Base-by-base conservation (phyloP, 2,888 invertebrate species). In the Dolomedes plantarius region DNA sequence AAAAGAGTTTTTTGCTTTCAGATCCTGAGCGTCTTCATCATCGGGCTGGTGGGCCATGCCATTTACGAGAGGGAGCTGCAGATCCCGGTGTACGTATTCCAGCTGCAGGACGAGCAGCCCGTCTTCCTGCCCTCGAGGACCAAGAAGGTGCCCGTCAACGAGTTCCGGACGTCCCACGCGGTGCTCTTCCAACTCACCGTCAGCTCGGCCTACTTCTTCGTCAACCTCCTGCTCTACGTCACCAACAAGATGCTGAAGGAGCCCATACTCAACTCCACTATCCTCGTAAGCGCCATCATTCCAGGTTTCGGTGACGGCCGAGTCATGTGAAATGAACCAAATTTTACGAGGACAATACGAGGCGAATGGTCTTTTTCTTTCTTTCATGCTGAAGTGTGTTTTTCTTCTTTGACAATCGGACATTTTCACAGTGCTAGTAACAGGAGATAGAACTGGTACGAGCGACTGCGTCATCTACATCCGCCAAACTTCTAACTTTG, bases 271-370 rank as follows among this genome's bases (percentile, higher is more conserved):
- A 76, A 83, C 23, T 13, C 27, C 1, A 83, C 72, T 16, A 71
- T 64, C 6, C 19, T 83, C 36, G 83, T 83, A 29, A 77, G 83
- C 29, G n/a, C n/a, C n/a, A n/a, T n/a, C n/a, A n/a, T n/a, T n/a
- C n/a, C n/a, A n/a, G n/a, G n/a, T 16, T n/a, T n/a, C n/a, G n/a
- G n/a, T n/a, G n/a, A n/a, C n/a, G n/a, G n/a, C n/a, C n/a, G 31
- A 6, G 28, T 28, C 28, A 28, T 1, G 28, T n/a, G n/a, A n/a
- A n/a, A n/a, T n/a, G n/a, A n/a, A n/a, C n/a, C n/a, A n/a, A n/a
- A n/a, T n/a, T n/a, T n/a, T n/a, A n/a, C n/a, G n/a, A n/a, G n/a
- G n/a, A n/a, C n/a, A n/a, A n/a, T n/a, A n/a, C n/a, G n/a, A n/a
- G n/a, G n/a, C n/a, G n/a, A n/a, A n/a, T n/a, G n/a, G n/a, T n/a